These are phyloP conservation scores for Anabas testudineus DNA, from an alignment of 2,797 vertebrate genomes.

Conservation along the genomic window DNA sequence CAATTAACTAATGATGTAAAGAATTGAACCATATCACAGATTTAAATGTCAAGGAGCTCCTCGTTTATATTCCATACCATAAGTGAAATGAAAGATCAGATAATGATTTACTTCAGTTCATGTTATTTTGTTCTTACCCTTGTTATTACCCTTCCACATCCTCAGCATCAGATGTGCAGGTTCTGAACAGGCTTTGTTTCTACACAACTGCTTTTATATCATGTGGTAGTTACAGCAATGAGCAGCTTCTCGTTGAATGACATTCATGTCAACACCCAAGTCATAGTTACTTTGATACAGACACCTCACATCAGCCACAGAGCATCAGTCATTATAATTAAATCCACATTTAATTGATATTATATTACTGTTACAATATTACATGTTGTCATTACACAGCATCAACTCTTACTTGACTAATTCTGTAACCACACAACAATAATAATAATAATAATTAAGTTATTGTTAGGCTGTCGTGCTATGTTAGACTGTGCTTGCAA, in stretches of 20 bases:
- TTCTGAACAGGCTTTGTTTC: background rate
- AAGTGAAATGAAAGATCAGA: too few relatives aligned
- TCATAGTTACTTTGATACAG: background rate
- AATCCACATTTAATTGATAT: background rate
- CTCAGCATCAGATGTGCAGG: background rate
- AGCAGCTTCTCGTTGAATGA: background rate
- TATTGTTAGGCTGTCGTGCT: too few relatives aligned
- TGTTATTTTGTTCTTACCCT: too few relatives aligned
- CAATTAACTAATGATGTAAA: background rate
- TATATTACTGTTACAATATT: background rate
- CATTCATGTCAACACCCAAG: background rate
- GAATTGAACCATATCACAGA: background rate
- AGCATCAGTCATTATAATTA: background rate
- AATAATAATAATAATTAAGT: too few relatives aligned
- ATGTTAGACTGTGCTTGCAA: too few relatives aligned
- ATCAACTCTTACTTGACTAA: background rate
- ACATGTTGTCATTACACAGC: background rate
- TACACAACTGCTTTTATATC: background rate
- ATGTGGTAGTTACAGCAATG: background rate
- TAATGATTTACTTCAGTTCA: too few relatives aligned
- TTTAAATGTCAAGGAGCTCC: too few relatives aligned
- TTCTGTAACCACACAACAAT: too few relatives aligned
- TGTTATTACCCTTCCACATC: too few relatives aligned
- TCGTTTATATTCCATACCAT: too few relatives aligned
- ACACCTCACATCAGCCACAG: background rate